phyloP scores from a whole-genome alignment of 2,797 vertebrate genomes.

The Enteromius treurensis region DNA sequence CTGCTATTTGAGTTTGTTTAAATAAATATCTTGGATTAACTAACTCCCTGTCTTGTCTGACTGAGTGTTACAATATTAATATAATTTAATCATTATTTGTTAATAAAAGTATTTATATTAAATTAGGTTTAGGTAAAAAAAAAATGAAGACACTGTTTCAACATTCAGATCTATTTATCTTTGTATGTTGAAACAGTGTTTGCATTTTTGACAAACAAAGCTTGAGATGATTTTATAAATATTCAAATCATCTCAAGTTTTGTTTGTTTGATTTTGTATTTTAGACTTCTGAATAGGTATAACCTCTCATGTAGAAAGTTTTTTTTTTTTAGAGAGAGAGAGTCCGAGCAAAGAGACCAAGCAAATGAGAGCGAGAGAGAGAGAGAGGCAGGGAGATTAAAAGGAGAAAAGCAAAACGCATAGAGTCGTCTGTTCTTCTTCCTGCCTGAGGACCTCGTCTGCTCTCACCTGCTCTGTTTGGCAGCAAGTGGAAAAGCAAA shows the following conservation, averaged over 20 bases:
- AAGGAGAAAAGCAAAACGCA: conserved; percentile 36
- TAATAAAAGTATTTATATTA: too few species aligned
- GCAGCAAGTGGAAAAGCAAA: conserved; percentile 71
- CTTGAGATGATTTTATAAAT: too few species aligned
- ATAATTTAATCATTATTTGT: too few species aligned
- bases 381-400: conserved; percentile 48
- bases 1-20: too few species aligned
- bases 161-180: too few species aligned
- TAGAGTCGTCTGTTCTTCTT: conserved; percentile 63
- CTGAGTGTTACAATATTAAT: too few species aligned
- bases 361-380: conserved; percentile 41
- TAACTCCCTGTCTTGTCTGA: too few species aligned
- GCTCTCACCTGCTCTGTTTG: conserved; percentile 75
- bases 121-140: too few species aligned
- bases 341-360: conserved; percentile 39
- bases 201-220: too few species aligned
- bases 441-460: conserved; percentile 73
- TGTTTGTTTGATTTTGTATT: conserved; percentile 62
- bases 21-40: too few species aligned
- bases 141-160: too few species aligned
- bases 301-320: conserved; percentile 59
- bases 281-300: conserved; percentile 65
- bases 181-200: too few species aligned
- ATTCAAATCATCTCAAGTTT: background rate
- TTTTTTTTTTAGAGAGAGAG: conserved; percentile 21